Evolutionary conservation across 2,797 vertebrate species (phyloP), one percentile per base, ranked within the genome.

Genomic region (Protosalanx chinensis): DNA sequence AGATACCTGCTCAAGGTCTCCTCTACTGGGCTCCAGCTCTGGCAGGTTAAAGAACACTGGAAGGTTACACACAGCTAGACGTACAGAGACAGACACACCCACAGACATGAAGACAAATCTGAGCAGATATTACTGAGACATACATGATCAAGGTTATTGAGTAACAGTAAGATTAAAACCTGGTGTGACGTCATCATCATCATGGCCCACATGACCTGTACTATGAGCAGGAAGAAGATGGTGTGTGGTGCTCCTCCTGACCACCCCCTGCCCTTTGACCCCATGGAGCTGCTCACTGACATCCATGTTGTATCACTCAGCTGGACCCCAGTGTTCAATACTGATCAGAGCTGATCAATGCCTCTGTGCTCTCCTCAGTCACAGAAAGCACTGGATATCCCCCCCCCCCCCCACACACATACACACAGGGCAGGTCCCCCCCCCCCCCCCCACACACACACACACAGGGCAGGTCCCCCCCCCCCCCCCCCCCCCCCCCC

Each of bases 261-360:
- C 46, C 16, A 30, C 71, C 75, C 63, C 73, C 79, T 79, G 90
- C 89, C 90, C 88, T 91, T 89, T 90, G 79, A 84, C 77, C 88
- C 87, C 79, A 68, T 18, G 29, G 10, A 62, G 60, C 2, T 5
- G 13, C 30, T 23, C 6, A 60, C 20, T 27, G 58, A 27, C 2
- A 58, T 58, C 2, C 3, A 3, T 10, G 23, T 60, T 12, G 23
- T 10, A 60, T 60, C 20, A 27, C 58, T 27, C 29, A 23, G 58
- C 7, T 58, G 56, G 56, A 20, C 53, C 16, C n/a, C 16, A 5
- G 53, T 57, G 53, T 57, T n/a, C 56, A 58, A 23, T 58, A 58
- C 18, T n/a, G 18, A 58, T 7, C 56, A 41, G 37, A 10, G 37
- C 8, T 41, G 37, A 41, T 41, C 8, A 41, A 41, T 41, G 37